Evolutionary conservation across 2,797 vertebrate species (phyloP), one percentile per base, ranked within the genome.

Genomic region (Epinephelus coioides): DNA sequence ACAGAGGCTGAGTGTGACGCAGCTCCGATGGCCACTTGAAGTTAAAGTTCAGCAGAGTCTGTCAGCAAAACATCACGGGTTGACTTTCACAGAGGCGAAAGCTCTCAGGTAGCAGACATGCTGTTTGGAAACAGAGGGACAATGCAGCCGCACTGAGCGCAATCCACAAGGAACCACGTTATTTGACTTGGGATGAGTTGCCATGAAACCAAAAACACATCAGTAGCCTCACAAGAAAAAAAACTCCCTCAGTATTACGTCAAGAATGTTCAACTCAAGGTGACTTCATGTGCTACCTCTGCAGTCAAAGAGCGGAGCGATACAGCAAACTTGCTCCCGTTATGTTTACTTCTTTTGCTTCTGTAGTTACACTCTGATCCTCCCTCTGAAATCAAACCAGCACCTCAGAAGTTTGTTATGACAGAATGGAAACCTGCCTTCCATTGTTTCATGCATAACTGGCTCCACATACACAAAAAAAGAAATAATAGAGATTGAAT

Each of bases 171-270:
- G 65, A 77, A 60, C 69, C 18, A 6, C 25, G 5, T 67, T 89
- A 80, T 92, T 90, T 89, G 78, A 88, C 80, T 88, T 84, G 59
- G 87, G 89, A 88, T 86, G 73, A 79, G 90, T 92, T 91, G 87
- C 88, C 80, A 83, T 61, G 88, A 78, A 69, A 90, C 78, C 61
- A 78, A 82, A 85, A 78, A 87, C 68, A 85, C 69, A 84, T 76
- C 61, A 73, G 38, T 30, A 14, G 38, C 51, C 59, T 72, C 67
- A 54, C 67, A 76, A 69, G 61, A 30, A 65, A 61, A 63, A 25
- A 83, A 75, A 69, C 43, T 25, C 30, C 62, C 4, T 43, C 10
- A 57, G 55, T 27, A 46, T 89, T 56, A 83, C 38, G 57, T 87
- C 66, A 89, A 77, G 53, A 66, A 5, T 23, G 25, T 50, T 46